Evolutionary conservation across 2,113 vertebrate species (phyloP).

Genomic region (Bettongia penicillata): DNA sequence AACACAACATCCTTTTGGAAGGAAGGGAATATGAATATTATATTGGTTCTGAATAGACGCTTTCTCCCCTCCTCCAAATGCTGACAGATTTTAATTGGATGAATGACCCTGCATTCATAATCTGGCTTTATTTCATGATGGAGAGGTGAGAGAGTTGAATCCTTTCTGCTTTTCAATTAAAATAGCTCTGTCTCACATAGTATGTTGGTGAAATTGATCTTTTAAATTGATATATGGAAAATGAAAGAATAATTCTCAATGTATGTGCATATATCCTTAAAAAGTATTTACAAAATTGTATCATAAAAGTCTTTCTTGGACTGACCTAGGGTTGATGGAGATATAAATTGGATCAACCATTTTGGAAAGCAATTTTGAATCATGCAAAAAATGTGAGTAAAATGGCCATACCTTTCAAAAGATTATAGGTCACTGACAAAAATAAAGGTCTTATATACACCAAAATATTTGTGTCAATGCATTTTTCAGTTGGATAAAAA

Average conservation of each 20-base stretch:
- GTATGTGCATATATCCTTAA: conserved; percentile 32
- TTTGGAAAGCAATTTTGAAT: not conserved
- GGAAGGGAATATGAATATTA: not conserved
- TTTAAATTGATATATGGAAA: conserved; percentile 14
- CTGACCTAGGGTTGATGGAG: not conserved
- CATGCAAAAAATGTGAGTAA: not conserved
- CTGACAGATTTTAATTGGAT: conserved; percentile 51
- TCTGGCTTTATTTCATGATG: conserved; percentile 36
- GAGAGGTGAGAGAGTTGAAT: conserved; percentile 31
- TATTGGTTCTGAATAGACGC: conserved; percentile 6
- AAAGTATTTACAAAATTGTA: conserved; percentile 17
- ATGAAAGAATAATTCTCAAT: conserved; percentile 4
- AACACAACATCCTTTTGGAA: not conserved
- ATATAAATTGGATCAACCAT: not conserved
- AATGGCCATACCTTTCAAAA: not conserved
- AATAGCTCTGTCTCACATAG: conserved; percentile 18
- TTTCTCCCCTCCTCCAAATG: conserved; percentile 45
- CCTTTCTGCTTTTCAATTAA: conserved; percentile 40
- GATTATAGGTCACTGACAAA: not conserved
- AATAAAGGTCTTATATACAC: not conserved
- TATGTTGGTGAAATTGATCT: conserved; percentile 32
- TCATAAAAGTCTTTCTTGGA: not conserved
- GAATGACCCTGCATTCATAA: conserved; percentile 11
- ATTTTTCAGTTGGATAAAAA: not conserved
- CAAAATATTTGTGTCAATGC: not conserved